Conservation (phyloP, 2,113 vertebrate genomes). For the Strix uralensis region DNA sequence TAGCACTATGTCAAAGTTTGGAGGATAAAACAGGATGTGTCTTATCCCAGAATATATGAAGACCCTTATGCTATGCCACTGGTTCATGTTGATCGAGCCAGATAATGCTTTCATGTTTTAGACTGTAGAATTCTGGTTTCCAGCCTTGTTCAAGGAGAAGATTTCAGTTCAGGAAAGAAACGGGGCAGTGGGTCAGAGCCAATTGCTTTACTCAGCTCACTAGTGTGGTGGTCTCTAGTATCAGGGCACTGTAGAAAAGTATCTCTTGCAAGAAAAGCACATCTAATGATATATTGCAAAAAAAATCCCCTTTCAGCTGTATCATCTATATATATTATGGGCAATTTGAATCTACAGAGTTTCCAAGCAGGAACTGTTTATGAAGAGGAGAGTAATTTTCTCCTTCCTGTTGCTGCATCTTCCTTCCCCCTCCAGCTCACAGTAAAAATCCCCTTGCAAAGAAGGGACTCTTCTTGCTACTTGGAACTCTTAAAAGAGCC, state of each 20-base stretch:
- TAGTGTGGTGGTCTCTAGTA: neutral
- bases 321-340: neutral
- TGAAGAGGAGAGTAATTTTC: neutral
- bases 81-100: neutral
- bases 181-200: neutral
- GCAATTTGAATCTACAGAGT: neutral
- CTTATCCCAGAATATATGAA: neutral
- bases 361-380: neutral
- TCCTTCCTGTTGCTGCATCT: neutral
- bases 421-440: neutral
- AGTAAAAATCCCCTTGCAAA: neutral
- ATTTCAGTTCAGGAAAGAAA: neutral
- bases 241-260: neutral
- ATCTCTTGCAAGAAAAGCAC: neutral
- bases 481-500: neutral
- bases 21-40: neutral
- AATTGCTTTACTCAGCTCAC: neutral
- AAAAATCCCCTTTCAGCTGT: neutral
- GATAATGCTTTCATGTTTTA: neutral
- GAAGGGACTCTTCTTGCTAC: neutral
- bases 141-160: neutral
- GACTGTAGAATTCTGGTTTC: neutral
- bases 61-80: neutral
- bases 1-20: neutral
- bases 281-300: neutral